phyloP scores from a whole-genome alignment of 2,113 vertebrate species.

The Leucopsar rothschildi region DNA sequence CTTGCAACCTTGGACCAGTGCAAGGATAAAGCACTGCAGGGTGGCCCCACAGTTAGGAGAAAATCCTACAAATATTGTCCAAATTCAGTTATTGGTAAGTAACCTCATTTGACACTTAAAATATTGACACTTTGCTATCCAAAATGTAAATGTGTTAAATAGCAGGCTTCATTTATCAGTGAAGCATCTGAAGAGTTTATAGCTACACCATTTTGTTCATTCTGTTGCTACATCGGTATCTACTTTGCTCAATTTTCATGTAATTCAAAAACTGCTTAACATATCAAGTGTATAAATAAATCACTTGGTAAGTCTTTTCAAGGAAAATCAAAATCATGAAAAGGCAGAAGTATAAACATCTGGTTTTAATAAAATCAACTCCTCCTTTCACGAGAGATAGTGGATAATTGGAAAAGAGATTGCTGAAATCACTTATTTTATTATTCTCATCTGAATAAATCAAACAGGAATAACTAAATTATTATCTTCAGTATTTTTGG shows the following conservation, averaged over 20 bases:
- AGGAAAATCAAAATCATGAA: background rate
- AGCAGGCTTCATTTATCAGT: background rate
- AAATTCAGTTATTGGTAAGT: background rate
- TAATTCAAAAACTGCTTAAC: background rate
- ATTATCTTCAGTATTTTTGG: background rate
- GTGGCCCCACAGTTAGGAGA: background rate
- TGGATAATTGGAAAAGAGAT: background rate
- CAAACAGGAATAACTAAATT: background rate
- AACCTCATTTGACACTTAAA: background rate
- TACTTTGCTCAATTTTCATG: background rate
- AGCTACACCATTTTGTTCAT: background rate
- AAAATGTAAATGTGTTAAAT: background rate
- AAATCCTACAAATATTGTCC: background rate
- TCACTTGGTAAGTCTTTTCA: background rate
- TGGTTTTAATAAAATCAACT: background rate
- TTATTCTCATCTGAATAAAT: background rate
- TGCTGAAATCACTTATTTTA: background rate
- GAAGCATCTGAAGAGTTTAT: background rate
- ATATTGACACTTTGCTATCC: background rate
- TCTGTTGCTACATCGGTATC: background rate
- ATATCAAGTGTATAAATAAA: background rate
- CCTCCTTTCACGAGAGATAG: background rate
- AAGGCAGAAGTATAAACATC: background rate
- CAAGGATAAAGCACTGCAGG: background rate
- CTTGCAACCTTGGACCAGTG: rapidly evolving